These are phyloP conservation scores for Dascillus cervinus DNA, from an alignment of 2,888 invertebrate species.

Conservation along the genomic window DNA sequence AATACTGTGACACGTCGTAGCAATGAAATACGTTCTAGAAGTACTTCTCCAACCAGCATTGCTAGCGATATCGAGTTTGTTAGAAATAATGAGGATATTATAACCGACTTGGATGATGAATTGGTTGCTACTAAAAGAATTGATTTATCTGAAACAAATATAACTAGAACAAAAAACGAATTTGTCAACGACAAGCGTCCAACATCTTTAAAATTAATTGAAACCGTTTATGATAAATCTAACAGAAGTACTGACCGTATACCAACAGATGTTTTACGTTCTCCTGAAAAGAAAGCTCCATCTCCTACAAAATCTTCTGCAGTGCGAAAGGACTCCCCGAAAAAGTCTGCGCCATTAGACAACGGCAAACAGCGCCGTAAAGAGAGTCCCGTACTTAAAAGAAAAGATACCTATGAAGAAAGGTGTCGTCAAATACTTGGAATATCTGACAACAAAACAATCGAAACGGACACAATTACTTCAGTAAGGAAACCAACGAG, in stretches of 20 bases:
- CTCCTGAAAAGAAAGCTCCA: constrained; percentile 7
- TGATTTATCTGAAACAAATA: too few relatives aligned
- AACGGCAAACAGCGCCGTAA: too few relatives aligned
- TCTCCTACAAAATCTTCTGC: constrained; percentile 9
- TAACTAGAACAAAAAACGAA: background rate
- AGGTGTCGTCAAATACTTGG: constrained; percentile 63
- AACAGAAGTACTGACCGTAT: constrained; percentile 31
- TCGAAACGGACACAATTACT: constrained; percentile 11
- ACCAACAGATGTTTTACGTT: constrained; percentile 30
- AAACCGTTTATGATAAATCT: constrained; percentile 15
- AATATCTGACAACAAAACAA: constrained; percentile 45
- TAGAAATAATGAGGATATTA: constrained; percentile 25
- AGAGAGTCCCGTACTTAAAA: constrained; percentile 39
- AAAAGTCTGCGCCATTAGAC: too few relatives aligned
- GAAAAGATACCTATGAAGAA: constrained; percentile 67
- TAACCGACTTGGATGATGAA: constrained; percentile 36
- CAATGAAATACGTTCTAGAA: constrained; percentile 19
- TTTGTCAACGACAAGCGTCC: constrained; percentile 11
- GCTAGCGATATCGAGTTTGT: constrained; percentile 49
- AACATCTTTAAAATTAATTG: constrained; percentile 23
- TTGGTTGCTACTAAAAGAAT: constrained; percentile 5
- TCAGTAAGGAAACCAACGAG: constrained; percentile 1
- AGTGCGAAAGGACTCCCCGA: constrained; percentile 1
- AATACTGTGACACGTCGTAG: constrained; percentile 26
- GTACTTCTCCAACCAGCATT: constrained; percentile 50